Percentiles rank a stretch among this genome's conserved stretches.
Conservation (phyloP, 2,888 invertebrate species). For the Hermaeophaga mercurialis region DNA sequence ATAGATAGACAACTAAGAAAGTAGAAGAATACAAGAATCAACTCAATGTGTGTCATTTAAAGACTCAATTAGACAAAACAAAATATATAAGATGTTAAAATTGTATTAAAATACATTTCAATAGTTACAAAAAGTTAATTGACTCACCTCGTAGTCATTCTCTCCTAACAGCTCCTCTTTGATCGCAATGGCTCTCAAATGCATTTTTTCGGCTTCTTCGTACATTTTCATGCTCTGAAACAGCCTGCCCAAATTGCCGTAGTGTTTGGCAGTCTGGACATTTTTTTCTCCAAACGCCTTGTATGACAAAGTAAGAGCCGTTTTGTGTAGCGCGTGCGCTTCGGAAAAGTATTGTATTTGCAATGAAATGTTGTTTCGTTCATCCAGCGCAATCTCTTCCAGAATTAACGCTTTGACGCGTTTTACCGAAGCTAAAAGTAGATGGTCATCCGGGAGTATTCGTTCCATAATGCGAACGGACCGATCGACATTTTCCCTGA, state of each 20-base stretch:
- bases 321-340: conserved; percentile 83
- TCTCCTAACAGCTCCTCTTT: conserved; percentile 89
- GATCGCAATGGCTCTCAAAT: conserved; percentile 90
- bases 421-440: conserved; percentile 86
- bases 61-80: background rate
- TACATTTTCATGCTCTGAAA: conserved; percentile 93
- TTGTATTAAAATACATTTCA: background rate
- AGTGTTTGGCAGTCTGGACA: conserved; percentile 95
- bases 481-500: conserved; percentile 78
- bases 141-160: conserved; percentile 80
- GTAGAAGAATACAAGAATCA: background rate
- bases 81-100: background rate
- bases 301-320: conserved; percentile 78
- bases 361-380: conserved; percentile 53
- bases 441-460: conserved; percentile 79
- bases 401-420: conserved; percentile 90
- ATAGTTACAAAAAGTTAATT: background rate
- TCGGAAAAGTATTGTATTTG: conserved; percentile 68
- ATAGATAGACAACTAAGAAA: no score
- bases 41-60: background rate
- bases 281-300: conserved; percentile 90
- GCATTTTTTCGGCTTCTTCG: conserved; percentile 89
- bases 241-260: conserved; percentile 90
- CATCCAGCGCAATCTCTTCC: conserved; percentile 92
- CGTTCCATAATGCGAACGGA: conserved; percentile 82